These are phyloP conservation scores for Neoniphon sammara DNA, from an alignment of 2,797 vertebrate species.

Conservation along the genomic window DNA sequence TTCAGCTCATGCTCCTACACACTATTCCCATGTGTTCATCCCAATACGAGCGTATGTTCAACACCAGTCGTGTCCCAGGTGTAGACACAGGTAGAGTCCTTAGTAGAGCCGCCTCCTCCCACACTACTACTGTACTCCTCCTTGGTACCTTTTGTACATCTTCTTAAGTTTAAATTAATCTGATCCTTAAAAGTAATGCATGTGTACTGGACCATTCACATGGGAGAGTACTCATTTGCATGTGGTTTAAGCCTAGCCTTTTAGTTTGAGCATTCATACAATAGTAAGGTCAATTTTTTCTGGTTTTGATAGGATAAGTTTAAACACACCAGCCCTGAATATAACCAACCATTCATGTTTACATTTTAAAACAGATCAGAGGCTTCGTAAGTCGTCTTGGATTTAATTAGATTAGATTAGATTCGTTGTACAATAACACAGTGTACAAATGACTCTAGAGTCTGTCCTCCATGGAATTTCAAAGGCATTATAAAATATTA, in stretches of 20 bases:
- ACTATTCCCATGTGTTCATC: slow-evolving; percentile 87
- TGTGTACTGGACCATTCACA: slow-evolving; percentile 55
- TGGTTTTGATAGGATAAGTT: neutral
- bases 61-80: slow-evolving; percentile 86
- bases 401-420: neutral
- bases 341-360: too few species aligned
- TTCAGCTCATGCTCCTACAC: slow-evolving; percentile 89
- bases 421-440: neutral
- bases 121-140: slow-evolving; percentile 62
- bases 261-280: slow-evolving; percentile 28
- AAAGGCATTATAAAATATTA: neutral
- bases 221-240: slow-evolving; percentile 67
- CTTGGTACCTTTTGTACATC: slow-evolving; percentile 56
- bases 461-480: neutral
- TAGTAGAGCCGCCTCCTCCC: slow-evolving; percentile 69
- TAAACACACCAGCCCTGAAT: neutral
- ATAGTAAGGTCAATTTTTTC: neutral
- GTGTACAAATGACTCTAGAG: neutral
- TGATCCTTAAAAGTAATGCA: slow-evolving; percentile 54
- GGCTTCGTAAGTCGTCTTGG: neutral
- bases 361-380: too few species aligned
- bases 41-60: slow-evolving; percentile 89
- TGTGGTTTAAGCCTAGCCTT: slow-evolving; percentile 52
- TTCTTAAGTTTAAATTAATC: slow-evolving; percentile 52
- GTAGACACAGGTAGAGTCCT: slow-evolving; percentile 88